phyloP scores from a whole-genome alignment of 2,113 vertebrate species.

The Pitta sordida region DNA sequence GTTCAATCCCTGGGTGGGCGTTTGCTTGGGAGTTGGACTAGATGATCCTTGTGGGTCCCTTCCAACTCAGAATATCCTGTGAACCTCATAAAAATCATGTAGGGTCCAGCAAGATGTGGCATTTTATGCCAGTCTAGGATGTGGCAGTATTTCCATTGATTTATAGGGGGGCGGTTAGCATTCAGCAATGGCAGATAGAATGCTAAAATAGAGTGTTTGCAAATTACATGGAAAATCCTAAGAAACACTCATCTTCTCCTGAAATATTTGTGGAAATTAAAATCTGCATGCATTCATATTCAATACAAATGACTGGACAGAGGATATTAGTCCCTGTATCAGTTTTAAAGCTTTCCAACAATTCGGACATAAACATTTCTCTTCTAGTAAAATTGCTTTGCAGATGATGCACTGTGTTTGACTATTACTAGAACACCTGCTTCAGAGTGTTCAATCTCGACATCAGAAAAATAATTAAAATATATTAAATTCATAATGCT shows the following conservation, averaged over 20 bases:
- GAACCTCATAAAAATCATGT: background rate
- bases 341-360: slow-evolving; percentile 5
- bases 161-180: background rate
- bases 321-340: background rate
- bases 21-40: too few relatives aligned
- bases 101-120: background rate
- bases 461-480: slow-evolving; percentile 57
- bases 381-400: background rate
- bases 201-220: background rate
- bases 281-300: background rate
- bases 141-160: background rate
- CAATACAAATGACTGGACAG: background rate
- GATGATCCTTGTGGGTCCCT: too few relatives aligned
- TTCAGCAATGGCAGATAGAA: background rate
- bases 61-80: too few relatives aligned
- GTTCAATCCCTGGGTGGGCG: too few relatives aligned
- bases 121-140: background rate
- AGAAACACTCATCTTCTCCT: background rate
- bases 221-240: background rate
- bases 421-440: slow-evolving; percentile 33
- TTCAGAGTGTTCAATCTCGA: background rate
- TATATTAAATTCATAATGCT: slow-evolving; percentile 35
- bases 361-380: background rate
- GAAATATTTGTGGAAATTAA: background rate
- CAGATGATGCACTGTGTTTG: background rate